Percentiles rank a stretch among this genome's conserved stretches.
Conservation (phyloP, 2,797 vertebrate genomes). For the Poeciliopsis gracilis region DNA sequence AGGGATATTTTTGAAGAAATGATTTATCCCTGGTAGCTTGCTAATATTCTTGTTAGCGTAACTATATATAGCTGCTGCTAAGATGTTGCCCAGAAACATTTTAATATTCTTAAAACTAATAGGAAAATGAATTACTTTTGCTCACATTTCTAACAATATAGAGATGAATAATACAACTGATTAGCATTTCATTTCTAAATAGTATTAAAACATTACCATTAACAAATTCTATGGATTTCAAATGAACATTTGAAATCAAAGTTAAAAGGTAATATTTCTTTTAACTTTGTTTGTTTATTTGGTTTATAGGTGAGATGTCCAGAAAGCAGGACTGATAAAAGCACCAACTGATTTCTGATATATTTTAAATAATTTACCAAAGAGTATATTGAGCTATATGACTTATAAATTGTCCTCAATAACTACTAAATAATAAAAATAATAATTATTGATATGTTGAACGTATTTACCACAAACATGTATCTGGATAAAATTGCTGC, state of each 20-base stretch:
- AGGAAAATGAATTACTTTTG: not conserved
- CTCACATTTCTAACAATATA: not conserved
- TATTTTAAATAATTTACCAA: not conserved
- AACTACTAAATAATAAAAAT: not conserved
- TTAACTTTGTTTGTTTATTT: not conserved
- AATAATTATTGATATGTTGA: not conserved
- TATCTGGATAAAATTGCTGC: not conserved
- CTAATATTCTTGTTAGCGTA: not conserved
- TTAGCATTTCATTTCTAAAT: not conserved
- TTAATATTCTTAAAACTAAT: not conserved
- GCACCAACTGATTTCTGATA: not conserved
- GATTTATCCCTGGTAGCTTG: constrained; percentile 21
- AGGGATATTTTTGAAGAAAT: not conserved
- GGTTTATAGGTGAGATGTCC: not conserved
- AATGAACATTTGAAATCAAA: not conserved
- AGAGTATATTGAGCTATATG: not conserved
- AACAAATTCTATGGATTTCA: not conserved
- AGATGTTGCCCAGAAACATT: not conserved
- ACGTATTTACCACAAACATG: not conserved
- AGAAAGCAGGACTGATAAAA: not conserved
- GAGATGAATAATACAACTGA: not conserved
- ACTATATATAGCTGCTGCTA: not conserved
- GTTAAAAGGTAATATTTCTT: not conserved
- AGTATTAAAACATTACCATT: not conserved
- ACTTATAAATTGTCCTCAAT: not conserved